Evolutionary conservation across 1,140 invertebrate species (phyloP).

Genomic region (Oscheius sp.): DNA sequence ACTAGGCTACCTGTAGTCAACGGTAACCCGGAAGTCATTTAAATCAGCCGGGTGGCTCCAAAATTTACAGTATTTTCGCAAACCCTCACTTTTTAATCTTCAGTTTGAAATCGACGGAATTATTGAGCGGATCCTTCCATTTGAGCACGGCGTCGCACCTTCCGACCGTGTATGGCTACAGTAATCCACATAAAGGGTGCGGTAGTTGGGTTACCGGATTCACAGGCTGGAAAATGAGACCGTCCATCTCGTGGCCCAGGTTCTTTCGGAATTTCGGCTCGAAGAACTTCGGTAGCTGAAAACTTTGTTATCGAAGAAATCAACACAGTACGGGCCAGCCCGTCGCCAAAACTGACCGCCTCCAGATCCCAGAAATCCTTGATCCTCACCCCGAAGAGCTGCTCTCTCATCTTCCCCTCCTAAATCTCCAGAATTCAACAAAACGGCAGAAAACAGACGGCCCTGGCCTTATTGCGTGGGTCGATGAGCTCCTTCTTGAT

Average conservation of each 20-base stretch:
- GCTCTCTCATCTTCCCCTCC: constrained; percentile 70
- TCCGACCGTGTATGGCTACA: constrained; percentile 79
- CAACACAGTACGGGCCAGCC: too few relatives aligned
- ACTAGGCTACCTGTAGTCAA: not conserved
- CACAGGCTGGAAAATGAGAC: constrained; percentile 92
- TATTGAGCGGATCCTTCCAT: constrained; percentile 90
- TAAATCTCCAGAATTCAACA: constrained; percentile 47
- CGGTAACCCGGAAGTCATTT: too few relatives aligned
- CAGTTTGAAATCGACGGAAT: constrained; percentile 91
- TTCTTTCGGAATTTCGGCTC: constrained; percentile 80
- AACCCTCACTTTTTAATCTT: constrained; percentile 69
- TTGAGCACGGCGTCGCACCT: constrained; percentile 81
- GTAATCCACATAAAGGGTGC: constrained; percentile 42
- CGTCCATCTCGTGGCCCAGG: constrained; percentile 90
- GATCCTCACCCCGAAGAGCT: constrained; percentile 70
- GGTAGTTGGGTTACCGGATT: constrained; percentile 66
- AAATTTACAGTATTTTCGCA: not conserved
- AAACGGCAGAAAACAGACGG: not conserved
- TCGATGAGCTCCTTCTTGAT: constrained; percentile 73
- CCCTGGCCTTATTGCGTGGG: constrained; percentile 73
- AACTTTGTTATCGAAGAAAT: not conserved
- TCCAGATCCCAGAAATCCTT: constrained; percentile 70
- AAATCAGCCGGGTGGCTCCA: not conserved
- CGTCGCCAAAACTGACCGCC: too few relatives aligned
- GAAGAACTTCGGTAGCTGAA: constrained; percentile 69